These are phyloP conservation scores for Diorhabda carinulata DNA, from an alignment of 1,140 invertebrate species.

Conservation along the genomic window DNA sequence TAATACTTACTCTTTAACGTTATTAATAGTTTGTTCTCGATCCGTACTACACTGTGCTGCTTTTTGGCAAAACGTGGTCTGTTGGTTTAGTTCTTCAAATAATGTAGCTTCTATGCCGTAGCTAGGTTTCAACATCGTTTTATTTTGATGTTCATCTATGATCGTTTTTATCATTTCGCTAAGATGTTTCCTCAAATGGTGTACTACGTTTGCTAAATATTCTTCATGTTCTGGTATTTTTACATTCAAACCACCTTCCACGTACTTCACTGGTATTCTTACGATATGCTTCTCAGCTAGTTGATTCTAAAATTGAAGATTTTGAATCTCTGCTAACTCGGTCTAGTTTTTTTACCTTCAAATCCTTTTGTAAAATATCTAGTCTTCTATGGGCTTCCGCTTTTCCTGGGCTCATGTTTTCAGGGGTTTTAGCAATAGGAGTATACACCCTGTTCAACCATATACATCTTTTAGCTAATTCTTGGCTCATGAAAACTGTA, in stretches of 20 bases:
- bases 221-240: slow-evolving; percentile 57
- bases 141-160: slow-evolving; percentile 53
- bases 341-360: slow-evolving; percentile 53
- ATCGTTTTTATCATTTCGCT: slow-evolving; percentile 56
- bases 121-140: slow-evolving; percentile 47
- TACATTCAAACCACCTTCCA: slow-evolving; percentile 52
- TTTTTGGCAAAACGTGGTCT: slow-evolving; percentile 61
- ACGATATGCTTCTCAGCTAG: slow-evolving; percentile 61
- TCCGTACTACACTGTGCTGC: slow-evolving; percentile 61
- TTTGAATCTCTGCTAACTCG: too few species aligned
- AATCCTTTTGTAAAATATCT: slow-evolving; percentile 64
- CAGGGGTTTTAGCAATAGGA: slow-evolving; percentile 47
- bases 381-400: slow-evolving; percentile 64
- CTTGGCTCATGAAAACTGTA: slow-evolving; percentile 70
- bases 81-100: slow-evolving; percentile 67
- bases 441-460: slow-evolving; percentile 63
- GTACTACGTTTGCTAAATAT: slow-evolving; percentile 58
- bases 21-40: slow-evolving; percentile 58
- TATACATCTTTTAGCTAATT: slow-evolving; percentile 68
- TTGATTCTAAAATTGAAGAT: slow-evolving; percentile 50
- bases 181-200: slow-evolving; percentile 52
- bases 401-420: slow-evolving; percentile 51
- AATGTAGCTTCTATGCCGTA: slow-evolving; percentile 53
- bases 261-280: slow-evolving; percentile 56
- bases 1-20: slow-evolving; percentile 59